Evolutionary conservation across 2,888 invertebrate genomes (phyloP).

Genomic region (Sisyra terminalis): DNA sequence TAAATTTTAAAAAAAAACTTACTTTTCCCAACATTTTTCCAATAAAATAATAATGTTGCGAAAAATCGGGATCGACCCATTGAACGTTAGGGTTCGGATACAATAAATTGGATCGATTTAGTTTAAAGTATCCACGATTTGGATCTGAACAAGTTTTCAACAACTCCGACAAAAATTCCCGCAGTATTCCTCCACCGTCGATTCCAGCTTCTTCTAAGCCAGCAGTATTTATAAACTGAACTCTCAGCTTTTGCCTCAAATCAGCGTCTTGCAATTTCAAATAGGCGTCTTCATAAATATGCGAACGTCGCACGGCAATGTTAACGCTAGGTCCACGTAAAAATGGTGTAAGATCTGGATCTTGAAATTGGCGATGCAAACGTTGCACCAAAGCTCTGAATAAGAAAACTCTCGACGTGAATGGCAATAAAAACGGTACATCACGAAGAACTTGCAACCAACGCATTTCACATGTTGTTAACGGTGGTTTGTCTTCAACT

Average conservation of each 20-base stretch:
- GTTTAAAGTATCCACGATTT: constrained; percentile 78
- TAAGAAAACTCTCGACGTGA: constrained; percentile 75
- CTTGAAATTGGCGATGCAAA: constrained; percentile 21
- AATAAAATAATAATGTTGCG: constrained; percentile 85
- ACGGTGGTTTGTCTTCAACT: constrained; percentile 63
- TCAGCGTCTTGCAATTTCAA: constrained; percentile 47
- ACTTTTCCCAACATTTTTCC: constrained; percentile 89
- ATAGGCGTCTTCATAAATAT: constrained; percentile 94
- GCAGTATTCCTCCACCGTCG: constrained; percentile 92
- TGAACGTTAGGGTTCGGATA: constrained; percentile 93
- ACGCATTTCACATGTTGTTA: constrained; percentile 75
- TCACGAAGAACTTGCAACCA: constrained; percentile 78
- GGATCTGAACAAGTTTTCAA: constrained; percentile 94
- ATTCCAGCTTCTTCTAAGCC: constrained; percentile 93
- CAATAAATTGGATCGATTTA: constrained; percentile 82
- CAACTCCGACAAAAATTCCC: constrained; percentile 88
- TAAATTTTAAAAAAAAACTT: constrained; percentile 11
- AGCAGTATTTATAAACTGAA: constrained; percentile 77
- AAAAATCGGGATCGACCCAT: constrained; percentile 69
- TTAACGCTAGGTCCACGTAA: constrained; percentile 20
- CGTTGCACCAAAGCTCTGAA: constrained; percentile 48
- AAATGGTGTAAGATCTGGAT: constrained; percentile 11
- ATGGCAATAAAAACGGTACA: constrained; percentile 88
- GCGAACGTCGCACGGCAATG: constrained; percentile 67
- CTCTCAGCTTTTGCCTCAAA: constrained; percentile 66